These are phyloP conservation scores for Trichopoda pennipes DNA, from an alignment of 2,888 invertebrate genomes.

Conservation along the genomic window DNA sequence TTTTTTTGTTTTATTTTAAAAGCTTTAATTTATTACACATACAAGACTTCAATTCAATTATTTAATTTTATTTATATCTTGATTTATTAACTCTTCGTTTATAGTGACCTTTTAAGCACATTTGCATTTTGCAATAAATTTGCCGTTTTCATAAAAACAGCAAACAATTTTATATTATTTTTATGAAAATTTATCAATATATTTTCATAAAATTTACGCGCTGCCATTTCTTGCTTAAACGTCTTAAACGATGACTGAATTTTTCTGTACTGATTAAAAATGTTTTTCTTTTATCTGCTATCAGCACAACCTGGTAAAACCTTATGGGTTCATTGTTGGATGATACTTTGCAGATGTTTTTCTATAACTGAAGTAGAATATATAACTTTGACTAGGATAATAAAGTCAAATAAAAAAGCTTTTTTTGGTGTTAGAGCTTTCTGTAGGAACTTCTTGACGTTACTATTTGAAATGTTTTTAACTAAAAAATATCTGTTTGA, in stretches of 20 bases:
- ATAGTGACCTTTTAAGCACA: constrained; percentile 78
- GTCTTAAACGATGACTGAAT: constrained; percentile 74
- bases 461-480: constrained; percentile 16
- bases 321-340: constrained; percentile 26
- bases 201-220: constrained; percentile 78
- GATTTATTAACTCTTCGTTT: constrained; percentile 66
- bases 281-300: constrained; percentile 47
- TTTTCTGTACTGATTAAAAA: constrained; percentile 74
- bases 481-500: background rate
- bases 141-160: constrained; percentile 81
- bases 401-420: constrained; percentile 25
- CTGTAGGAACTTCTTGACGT: constrained; percentile 3
- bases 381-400: constrained; percentile 37
- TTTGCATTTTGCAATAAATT: constrained; percentile 79
- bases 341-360: constrained; percentile 37
- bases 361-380: constrained; percentile 21
- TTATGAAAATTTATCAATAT: constrained; percentile 80
- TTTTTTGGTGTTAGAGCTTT: constrained; percentile 16
- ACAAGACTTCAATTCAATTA: constrained; percentile 4
- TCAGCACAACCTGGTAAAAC: constrained; percentile 47
- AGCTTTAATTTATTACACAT: constrained; percentile 29
- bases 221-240: constrained; percentile 77
- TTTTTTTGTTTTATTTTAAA: constrained; percentile 38
- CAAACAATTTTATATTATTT: constrained; percentile 80
- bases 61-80: constrained; percentile 14